Evolutionary conservation across 64 coral and sea anemone genomes (phyloP).

Genomic region (Montipora foliosa): DNA sequence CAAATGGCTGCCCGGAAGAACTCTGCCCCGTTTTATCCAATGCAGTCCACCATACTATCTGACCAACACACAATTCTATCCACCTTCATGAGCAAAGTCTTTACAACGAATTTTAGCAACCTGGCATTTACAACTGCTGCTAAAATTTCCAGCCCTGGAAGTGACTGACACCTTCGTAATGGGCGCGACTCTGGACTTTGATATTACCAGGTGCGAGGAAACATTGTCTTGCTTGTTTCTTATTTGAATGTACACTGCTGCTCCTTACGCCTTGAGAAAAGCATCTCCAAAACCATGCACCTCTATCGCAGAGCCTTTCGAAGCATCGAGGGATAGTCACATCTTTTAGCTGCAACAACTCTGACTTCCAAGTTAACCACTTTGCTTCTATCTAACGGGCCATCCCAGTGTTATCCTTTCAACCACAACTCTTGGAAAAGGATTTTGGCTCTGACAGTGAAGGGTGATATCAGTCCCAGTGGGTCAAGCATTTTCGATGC

Average conservation of each 20-base stretch:
- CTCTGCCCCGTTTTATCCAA: conserved; percentile 41
- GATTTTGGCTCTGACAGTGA: conserved; percentile 26
- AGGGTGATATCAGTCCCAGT: conserved; percentile 16
- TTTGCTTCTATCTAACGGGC: too few species aligned
- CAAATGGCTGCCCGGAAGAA: conserved; percentile 51
- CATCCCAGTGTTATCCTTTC: too few species aligned
- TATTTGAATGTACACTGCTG: not conserved
- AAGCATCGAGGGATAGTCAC: too few species aligned
- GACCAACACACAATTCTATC: conserved; percentile 16
- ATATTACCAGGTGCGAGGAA: conserved; percentile 19
- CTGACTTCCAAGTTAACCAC: too few species aligned
- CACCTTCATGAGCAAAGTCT: conserved; percentile 20
- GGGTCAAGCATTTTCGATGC: conserved; percentile 55
- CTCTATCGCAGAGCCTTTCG: conserved; percentile 4
- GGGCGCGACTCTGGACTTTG: conserved; percentile 62
- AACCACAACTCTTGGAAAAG: too few species aligned
- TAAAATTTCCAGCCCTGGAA: conserved; percentile 61
- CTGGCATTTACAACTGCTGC: conserved; percentile 59
- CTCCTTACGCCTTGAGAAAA: too few species aligned
- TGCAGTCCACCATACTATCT: conserved; percentile 49
- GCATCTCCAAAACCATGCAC: conserved; percentile 26
- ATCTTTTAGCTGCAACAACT: too few species aligned
- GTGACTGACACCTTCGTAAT: conserved; percentile 29
- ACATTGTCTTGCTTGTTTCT: conserved; percentile 24
- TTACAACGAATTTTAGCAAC: conserved; percentile 29